Base-by-base conservation (phyloP, 2,888 invertebrate genomes). In the Brenthis daphne region DNA sequence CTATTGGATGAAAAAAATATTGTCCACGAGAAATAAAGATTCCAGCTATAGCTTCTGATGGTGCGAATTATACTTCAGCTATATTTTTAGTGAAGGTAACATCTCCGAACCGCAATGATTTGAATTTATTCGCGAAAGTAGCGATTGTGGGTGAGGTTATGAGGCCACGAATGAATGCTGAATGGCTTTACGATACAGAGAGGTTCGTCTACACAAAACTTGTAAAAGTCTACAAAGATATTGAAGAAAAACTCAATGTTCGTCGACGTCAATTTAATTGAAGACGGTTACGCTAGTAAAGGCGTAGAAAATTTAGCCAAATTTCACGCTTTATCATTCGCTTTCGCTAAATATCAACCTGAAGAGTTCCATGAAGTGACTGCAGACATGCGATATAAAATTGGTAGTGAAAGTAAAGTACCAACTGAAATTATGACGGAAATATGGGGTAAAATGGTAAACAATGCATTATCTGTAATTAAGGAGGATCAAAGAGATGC, bases 321-420 rank as follows among this genome's bases (percentile, higher is more conserved):
- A 69, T 81, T 89, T 68, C 93, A 93, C 73, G 91, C 91, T 0
- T 69, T 90, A 0, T 89, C 90, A 0, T 79, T 86, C 20, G 86
- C 84, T 0, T 78, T 70, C 43, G 74, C 73, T 6, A 74, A 73
- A 14, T 69, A 75, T 14, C 67, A 84, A 5, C 88, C 88, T 0
- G 84, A 86, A 47, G 77, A 81, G 20, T 90, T 83, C 64, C 50
- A 77, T 2, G 69, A 77, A 37, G 56, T 83, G 0, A n/a, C 78
- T 0, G 64, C 73, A 0, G 68, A 73, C 1, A 69, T 80, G 51
- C 75, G 70, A 37, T 79, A 75, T 57, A 73, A 72, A 3, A 67
- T 74, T 14, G 64, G 65, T 4, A 2, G 14, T 0, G 50, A 14
- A 4, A 53, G 56, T 3, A 61, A 68, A 2, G 69, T 72, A 0